These are phyloP conservation scores for Chaetura pelagica DNA, from an alignment of 2,113 vertebrate species.

Conservation along the genomic window DNA sequence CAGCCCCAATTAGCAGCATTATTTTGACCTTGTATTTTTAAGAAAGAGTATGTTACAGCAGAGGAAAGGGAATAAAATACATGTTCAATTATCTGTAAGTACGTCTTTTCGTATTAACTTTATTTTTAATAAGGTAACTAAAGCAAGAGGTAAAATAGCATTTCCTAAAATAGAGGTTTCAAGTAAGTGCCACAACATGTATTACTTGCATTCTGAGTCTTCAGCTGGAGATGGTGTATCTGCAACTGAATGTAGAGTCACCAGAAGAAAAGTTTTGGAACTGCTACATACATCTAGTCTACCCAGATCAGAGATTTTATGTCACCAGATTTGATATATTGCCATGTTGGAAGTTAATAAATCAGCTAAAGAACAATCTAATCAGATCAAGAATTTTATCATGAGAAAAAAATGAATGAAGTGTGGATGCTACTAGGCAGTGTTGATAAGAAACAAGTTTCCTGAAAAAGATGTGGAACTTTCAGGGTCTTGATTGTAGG, in stretches of 20 bases:
- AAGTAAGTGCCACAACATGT: neutral
- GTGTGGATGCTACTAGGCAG: rapidly evolving
- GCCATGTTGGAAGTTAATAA: neutral
- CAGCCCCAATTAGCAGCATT: neutral
- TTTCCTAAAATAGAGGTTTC: neutral
- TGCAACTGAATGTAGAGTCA: neutral
- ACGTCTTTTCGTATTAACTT: neutral
- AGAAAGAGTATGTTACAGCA: neutral
- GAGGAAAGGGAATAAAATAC: neutral
- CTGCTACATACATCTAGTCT: rapidly evolving
- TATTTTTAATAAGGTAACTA: neutral
- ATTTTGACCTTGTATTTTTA: neutral
- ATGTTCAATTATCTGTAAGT: neutral
- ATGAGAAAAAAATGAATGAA: neutral
- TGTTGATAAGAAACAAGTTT: neutral
- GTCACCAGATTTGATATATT: neutral
- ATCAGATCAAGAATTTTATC: neutral
- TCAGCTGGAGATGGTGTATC: neutral
- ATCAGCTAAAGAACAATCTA: neutral
- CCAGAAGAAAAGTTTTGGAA: neutral
- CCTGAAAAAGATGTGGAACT: neutral
- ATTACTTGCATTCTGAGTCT: neutral
- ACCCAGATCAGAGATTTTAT: neutral
- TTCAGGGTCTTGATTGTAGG: rapidly evolving
- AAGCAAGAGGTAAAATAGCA: neutral